Evolutionary conservation across 1,140 invertebrate genomes (phyloP).

Genomic region (Monochamus saltuarius): DNA sequence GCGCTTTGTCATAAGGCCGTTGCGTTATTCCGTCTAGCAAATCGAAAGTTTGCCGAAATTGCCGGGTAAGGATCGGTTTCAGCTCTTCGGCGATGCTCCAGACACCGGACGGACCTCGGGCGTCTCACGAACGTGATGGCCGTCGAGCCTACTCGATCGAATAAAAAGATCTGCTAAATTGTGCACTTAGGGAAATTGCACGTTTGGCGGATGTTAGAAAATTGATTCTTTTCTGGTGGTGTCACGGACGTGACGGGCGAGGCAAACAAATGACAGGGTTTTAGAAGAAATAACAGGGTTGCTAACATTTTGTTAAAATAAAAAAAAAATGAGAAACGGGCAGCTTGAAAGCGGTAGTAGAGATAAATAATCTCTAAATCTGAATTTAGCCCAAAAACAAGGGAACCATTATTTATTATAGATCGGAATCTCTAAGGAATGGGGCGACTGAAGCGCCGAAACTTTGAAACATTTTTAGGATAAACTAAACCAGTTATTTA

Average conservation of each 20-base stretch:
- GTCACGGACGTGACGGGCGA: neutral
- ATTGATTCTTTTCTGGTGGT: neutral
- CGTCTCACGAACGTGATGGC: slow-evolving; percentile 13
- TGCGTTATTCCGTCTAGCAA: slow-evolving; percentile 6
- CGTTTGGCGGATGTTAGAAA: neutral
- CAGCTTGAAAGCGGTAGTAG: no score
- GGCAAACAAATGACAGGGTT: slow-evolving; percentile 1
- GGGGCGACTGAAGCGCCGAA: no score
- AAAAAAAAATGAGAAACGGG: no score
- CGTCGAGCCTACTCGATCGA: slow-evolving; percentile 3
- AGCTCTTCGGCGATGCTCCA: no score
- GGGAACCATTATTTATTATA: no score
- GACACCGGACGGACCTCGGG: neutral
- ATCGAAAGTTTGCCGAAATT: slow-evolving; percentile 9
- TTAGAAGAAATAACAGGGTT: neutral
- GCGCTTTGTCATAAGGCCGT: neutral
- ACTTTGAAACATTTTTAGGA: no score
- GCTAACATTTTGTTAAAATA: no score
- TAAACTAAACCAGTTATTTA: no score
- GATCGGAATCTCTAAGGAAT: no score
- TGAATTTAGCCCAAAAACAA: no score
- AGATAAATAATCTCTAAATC: no score
- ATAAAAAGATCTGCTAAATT: slow-evolving; percentile 9
- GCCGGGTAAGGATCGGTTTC: no score
- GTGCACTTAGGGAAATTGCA: slow-evolving; percentile 12